A percentile compares a stretch with the other conserved stretches of the same genome.
Conservation (phyloP, 2,797 vertebrate species). For the Danio kyathit region DNA sequence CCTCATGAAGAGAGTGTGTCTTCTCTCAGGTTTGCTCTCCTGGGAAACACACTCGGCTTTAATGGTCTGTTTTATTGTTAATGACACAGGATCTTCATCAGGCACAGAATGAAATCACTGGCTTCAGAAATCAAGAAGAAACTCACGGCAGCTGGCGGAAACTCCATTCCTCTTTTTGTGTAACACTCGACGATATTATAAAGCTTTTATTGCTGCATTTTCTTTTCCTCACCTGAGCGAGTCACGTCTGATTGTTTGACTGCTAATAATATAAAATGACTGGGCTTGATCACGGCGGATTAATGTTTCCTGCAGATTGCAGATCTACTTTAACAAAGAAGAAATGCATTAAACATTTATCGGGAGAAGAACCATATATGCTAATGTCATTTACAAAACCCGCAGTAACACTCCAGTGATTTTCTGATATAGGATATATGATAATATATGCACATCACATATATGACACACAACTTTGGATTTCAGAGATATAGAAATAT, state of each 20-base stretch:
- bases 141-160: slow-evolving; percentile 56
- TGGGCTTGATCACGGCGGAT: not conserved
- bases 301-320: not conserved
- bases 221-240: not conserved
- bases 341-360: too few relatives aligned
- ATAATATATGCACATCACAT: too few relatives aligned
- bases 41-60: slow-evolving; percentile 83
- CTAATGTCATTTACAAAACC: too few relatives aligned
- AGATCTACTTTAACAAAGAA: not conserved
- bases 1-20: slow-evolving; percentile 32
- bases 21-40: slow-evolving; percentile 71
- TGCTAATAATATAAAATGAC: not conserved
- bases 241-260: slow-evolving; percentile 3
- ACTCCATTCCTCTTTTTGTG: not conserved
- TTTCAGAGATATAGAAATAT: too few relatives aligned
- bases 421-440: too few relatives aligned
- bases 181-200: slow-evolving; percentile 18
- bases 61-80: slow-evolving; percentile 88
- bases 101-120: slow-evolving; percentile 91
- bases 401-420: too few relatives aligned
- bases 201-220: slow-evolving; percentile 13
- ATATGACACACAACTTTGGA: too few relatives aligned
- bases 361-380: too few relatives aligned
- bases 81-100: slow-evolving; percentile 89
- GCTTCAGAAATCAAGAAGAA: slow-evolving; percentile 87